phyloP scores from a whole-genome alignment of 2,113 vertebrate species.

The Ameiurus melas region DNA sequence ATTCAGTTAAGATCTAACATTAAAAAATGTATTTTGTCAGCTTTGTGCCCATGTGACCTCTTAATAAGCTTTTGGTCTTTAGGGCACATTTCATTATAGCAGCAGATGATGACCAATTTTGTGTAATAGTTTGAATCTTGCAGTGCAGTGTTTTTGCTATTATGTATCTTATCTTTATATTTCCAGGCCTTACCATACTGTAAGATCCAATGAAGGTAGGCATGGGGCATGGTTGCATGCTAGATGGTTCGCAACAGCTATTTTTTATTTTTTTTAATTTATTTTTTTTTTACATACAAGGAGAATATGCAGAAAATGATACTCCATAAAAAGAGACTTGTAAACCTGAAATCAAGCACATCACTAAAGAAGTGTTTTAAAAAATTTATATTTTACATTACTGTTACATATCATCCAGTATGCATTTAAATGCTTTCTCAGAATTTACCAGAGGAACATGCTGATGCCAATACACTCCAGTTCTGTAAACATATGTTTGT shows the following conservation, averaged over 20 bases:
- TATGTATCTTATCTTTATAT: neutral
- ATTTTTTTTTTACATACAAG: neutral
- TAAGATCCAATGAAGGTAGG: neutral
- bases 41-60: neutral
- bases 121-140: neutral
- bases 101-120: neutral
- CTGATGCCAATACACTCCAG: no score
- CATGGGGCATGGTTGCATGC: neutral
- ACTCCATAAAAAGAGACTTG: neutral
- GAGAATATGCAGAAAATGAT: neutral
- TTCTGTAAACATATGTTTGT: neutral
- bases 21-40: neutral
- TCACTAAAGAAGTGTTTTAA: neutral
- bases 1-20: neutral
- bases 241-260: neutral
- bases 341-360: neutral
- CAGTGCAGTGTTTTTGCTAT: neutral
- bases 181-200: neutral
- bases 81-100: neutral
- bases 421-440: neutral
- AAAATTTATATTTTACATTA: neutral
- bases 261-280: neutral
- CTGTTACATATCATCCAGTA: neutral
- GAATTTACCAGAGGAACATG: neutral
- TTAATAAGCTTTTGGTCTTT: neutral